A percentile compares a stretch with the other conserved stretches of the same genome.
Conservation (phyloP, 2,888 invertebrate genomes). For the Slavum lentiscoides region DNA sequence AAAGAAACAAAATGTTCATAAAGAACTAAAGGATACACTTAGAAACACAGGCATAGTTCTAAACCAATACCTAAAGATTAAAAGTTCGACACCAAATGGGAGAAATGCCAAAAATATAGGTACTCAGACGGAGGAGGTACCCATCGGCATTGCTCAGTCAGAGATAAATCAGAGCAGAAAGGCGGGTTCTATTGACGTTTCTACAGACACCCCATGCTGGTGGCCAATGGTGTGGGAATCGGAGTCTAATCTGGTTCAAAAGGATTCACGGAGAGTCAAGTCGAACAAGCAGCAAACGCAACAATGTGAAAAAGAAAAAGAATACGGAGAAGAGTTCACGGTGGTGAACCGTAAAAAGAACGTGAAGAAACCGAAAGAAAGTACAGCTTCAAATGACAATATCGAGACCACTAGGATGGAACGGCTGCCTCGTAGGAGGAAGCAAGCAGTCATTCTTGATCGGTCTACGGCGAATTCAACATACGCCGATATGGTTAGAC, state of each 20-base stretch:
- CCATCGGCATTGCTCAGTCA: not conserved
- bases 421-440: too few species aligned
- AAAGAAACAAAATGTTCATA: not conserved
- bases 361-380: not conserved
- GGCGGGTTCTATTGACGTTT: not conserved
- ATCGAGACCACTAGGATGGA: too few species aligned
- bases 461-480: not conserved
- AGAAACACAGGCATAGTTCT: not conserved
- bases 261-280: fast-evolving
- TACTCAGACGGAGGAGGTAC: slow-evolving; percentile 1
- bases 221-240: not conserved
- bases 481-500: not conserved
- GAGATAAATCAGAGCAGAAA: not conserved
- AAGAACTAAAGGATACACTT: not conserved
- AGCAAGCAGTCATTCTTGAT: not conserved
- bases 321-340: not conserved
- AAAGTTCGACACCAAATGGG: not conserved
- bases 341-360: not conserved
- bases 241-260: not conserved
- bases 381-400: not conserved
- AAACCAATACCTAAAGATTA: not conserved
- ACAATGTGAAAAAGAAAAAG: not conserved
- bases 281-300: not conserved
- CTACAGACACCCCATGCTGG: not conserved
- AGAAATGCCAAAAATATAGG: not conserved